Evolutionary conservation across 64 coral and sea anemone genomes (phyloP).

Genomic region (Montipora capricornis): DNA sequence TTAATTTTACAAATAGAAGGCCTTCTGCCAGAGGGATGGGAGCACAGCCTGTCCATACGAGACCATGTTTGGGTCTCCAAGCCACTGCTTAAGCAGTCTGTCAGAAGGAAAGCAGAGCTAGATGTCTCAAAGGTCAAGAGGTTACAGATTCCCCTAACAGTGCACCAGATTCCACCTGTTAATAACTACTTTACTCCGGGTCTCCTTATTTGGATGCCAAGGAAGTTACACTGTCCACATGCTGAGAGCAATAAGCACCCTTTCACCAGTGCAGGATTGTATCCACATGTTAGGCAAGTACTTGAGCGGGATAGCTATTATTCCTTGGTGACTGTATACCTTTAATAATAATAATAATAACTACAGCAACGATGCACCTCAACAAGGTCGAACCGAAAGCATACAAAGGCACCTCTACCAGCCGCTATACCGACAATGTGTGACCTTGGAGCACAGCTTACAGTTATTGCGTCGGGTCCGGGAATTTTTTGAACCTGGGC

Average conservation of each 20-base stretch:
- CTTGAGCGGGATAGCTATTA: constrained; percentile 46
- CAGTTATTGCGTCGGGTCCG: too few species aligned
- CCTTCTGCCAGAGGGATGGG: constrained; percentile 23
- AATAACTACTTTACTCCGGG: constrained; percentile 39
- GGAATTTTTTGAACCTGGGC: too few species aligned
- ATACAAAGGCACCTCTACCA: too few species aligned
- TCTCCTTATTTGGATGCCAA: constrained; percentile 57
- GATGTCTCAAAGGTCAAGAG: constrained; percentile 9
- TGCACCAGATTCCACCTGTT: constrained; percentile 17
- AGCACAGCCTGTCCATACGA: background rate
- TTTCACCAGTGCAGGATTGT: constrained; percentile 10
- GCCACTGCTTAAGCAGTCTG: constrained; percentile 12
- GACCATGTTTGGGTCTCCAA: constrained; percentile 55
- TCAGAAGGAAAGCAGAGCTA: constrained; percentile 7
- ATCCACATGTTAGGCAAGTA: constrained; percentile 18
- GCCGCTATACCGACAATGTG: too few species aligned
- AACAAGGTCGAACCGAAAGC: too few species aligned
- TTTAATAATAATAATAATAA: background rate
- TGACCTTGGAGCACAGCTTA: too few species aligned
- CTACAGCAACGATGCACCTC: too few species aligned
- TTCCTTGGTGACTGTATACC: constrained; percentile 16
- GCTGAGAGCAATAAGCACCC: background rate
- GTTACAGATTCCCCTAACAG: constrained; percentile 1
- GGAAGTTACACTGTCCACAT: constrained; percentile 29
- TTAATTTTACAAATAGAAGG: background rate